Conservation (phyloP, 2,888 invertebrate genomes). For the Corbicula japonica region DNA sequence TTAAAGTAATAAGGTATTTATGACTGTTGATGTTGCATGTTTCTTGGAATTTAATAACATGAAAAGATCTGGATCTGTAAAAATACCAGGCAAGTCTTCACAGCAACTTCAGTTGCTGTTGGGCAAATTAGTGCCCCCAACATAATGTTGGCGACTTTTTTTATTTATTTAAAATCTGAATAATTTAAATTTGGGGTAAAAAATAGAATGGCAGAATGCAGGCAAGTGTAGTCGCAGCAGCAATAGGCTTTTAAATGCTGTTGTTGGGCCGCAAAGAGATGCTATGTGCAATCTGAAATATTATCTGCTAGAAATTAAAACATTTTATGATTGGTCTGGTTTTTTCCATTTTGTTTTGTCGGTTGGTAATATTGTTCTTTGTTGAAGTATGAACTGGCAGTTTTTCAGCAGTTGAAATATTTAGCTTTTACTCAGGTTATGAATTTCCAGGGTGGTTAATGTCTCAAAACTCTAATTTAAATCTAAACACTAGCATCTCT, state of each 20-base stretch:
- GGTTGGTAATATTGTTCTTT: too few species aligned
- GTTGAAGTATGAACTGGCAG: too few species aligned
- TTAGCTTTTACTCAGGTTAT: too few species aligned
- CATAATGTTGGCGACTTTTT: constrained; percentile 66
- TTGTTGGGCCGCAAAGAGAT: constrained; percentile 43
- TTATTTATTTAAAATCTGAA: background rate
- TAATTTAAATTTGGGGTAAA: background rate
- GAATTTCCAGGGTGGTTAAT: too few species aligned
- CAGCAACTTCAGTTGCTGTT: constrained; percentile 67
- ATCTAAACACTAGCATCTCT: constrained; percentile 24
- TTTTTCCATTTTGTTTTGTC: too few species aligned
- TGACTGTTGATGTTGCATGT: background rate
- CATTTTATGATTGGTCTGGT: too few species aligned
- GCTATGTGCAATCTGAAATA: too few species aligned
- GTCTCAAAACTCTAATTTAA: background rate
- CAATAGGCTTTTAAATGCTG: constrained; percentile 16
- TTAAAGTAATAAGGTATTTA: too few species aligned
- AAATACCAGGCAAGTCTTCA: constrained; percentile 62
- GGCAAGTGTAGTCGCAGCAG: constrained; percentile 60
- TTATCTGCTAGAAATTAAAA: too few species aligned
- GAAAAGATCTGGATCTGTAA: background rate
- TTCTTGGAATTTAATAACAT: background rate
- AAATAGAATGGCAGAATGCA: constrained; percentile 26
- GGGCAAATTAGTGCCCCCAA: constrained; percentile 70
- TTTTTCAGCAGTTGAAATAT: too few species aligned